Conservation (phyloP, 1,140 invertebrate genomes). For the Meteorus sp. region DNA sequence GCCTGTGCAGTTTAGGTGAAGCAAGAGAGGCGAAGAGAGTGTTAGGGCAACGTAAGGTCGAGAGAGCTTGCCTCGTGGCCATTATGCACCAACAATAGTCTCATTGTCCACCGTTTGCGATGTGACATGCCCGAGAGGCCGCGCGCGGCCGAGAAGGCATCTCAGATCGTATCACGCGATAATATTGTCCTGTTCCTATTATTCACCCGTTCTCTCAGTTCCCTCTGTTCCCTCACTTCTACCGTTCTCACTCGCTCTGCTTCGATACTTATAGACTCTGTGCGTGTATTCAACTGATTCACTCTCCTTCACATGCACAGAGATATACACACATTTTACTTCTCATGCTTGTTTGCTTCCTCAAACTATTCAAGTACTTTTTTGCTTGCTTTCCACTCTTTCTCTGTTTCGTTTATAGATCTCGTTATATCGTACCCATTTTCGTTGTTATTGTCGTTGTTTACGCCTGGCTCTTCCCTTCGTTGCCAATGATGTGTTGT, state of each 20-base stretch:
- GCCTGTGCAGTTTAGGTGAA: background rate
- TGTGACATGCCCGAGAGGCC: constrained; percentile 24
- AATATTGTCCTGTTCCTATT: constrained; percentile 28
- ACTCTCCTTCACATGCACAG: background rate
- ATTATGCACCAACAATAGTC: constrained; percentile 28
- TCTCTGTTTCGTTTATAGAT: constrained; percentile 21
- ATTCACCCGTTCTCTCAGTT: constrained; percentile 14
- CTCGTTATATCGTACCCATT: constrained; percentile 21
- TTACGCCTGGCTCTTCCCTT: background rate
- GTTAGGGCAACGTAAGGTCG: constrained; percentile 21
- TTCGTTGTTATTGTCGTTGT: constrained; percentile 19
- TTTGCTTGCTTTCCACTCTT: background rate
- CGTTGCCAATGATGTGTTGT: background rate
- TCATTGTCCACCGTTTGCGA: constrained; percentile 29
- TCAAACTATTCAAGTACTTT: background rate
- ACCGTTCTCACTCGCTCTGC: background rate
- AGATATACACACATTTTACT: background rate
- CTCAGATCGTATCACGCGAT: constrained; percentile 28
- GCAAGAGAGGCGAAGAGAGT: background rate
- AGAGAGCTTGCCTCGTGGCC: constrained; percentile 19
- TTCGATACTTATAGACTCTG: background rate
- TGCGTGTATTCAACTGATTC: background rate
- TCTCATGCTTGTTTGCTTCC: background rate
- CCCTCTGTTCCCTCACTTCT: background rate
- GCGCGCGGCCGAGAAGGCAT: constrained; percentile 20